These are phyloP conservation scores for Chrysochloris asiatica DNA, from an alignment of 2,113 vertebrate species.

Conservation along the genomic window DNA sequence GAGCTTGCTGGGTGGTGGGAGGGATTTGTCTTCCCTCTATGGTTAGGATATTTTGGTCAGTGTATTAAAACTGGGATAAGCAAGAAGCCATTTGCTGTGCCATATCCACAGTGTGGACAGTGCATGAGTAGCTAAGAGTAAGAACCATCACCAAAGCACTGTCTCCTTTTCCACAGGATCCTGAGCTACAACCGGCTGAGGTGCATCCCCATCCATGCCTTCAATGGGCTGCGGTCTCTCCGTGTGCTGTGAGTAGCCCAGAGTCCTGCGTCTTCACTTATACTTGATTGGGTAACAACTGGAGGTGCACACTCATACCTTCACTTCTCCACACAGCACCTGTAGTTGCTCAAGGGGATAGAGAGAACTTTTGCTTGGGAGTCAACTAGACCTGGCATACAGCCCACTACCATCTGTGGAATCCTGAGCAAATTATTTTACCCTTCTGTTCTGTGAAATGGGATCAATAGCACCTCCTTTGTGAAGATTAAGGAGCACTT, in stretches of 20 bases:
- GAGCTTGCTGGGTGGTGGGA: not conserved
- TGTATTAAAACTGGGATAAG: not conserved
- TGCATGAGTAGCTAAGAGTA: accelerated
- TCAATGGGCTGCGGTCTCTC: conserved; percentile 93
- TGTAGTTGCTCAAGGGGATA: accelerated
- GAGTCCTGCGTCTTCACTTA: not conserved
- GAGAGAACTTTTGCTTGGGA: not conserved
- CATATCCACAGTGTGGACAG: accelerated
- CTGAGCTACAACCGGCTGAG: conserved; percentile 97
- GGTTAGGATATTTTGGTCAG: not conserved
- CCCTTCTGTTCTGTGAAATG: not conserved
- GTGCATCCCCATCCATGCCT: conserved; percentile 94
- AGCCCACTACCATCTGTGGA: not conserved
- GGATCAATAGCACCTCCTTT: not conserved
- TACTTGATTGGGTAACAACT: accelerated
- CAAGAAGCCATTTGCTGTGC: not conserved
- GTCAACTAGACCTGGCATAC: not conserved
- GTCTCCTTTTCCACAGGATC: conserved; percentile 85
- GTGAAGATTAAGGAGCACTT: too few relatives aligned
- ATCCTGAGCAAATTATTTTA: not conserved
- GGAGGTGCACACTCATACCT: not conserved
- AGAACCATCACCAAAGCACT: not conserved
- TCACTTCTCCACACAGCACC: conserved; percentile 29
- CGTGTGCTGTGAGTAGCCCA: conserved; percentile 93
- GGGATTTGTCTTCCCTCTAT: not conserved